Conservation (phyloP, 2,797 vertebrate genomes). For the Gymnoscopelus braueri region DNA sequence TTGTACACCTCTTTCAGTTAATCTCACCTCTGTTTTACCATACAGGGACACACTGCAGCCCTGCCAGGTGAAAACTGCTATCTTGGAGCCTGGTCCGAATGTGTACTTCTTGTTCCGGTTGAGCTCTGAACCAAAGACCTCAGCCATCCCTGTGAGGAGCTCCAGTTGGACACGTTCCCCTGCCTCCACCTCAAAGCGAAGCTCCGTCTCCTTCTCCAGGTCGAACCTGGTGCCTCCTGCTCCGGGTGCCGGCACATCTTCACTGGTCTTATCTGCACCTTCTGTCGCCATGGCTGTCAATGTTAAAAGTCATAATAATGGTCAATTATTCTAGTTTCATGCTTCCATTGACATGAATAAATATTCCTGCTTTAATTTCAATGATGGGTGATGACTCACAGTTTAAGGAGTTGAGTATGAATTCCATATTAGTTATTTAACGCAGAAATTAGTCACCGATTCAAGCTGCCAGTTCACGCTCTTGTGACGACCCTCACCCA, state of each 20-base stretch:
- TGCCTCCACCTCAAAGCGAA: conserved; percentile 95
- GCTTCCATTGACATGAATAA: too few relatives aligned
- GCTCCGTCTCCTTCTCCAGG: conserved; percentile 95
- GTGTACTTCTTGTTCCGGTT: conserved; percentile 97
- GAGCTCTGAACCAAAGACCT: conserved; percentile 96
- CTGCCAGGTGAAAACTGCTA: conserved; percentile 98
- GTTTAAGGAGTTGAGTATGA: too few relatives aligned
- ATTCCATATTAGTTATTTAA: too few relatives aligned
- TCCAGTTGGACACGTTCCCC: conserved; percentile 91
- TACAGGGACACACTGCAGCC: conserved; percentile 92
- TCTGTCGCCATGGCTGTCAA: conserved; percentile 77
- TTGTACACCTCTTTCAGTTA: neutral
- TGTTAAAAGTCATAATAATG: neutral
- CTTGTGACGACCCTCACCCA: too few relatives aligned
- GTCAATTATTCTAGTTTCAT: too few relatives aligned
- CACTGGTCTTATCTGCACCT: conserved; percentile 71
- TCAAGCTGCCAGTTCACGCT: too few relatives aligned
- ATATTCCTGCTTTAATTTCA: too few relatives aligned
- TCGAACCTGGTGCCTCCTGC: conserved; percentile 83
- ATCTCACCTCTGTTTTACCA: conserved; percentile 91
- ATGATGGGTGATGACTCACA: too few relatives aligned
- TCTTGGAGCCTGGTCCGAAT: conserved; percentile 94
- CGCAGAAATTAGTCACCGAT: too few relatives aligned
- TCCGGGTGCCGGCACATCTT: conserved; percentile 72
- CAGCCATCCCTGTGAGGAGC: conserved; percentile 91